Base-by-base conservation (phyloP, 2,113 vertebrate genomes). In the Ciconia boyciana region DNA sequence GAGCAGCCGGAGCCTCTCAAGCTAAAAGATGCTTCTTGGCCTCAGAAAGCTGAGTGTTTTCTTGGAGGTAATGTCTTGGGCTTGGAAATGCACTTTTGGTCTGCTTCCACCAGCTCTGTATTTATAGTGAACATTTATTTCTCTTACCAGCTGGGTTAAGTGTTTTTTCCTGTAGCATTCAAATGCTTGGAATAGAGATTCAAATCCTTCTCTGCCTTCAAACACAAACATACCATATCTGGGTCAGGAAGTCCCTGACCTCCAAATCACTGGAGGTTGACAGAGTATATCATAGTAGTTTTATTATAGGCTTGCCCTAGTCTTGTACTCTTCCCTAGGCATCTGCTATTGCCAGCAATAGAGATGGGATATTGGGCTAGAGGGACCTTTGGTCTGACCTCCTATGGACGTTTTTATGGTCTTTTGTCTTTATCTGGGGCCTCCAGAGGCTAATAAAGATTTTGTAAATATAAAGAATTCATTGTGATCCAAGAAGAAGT, bases 181-280 rank as follows among this genome's bases (percentile, higher is more conserved):
- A 93, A 83, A 90, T 81, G 58, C 92, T 88, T 89, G 62, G 71
- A 92, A 80, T 9, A 77, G 88, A 89, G 55, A 34, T 80, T 93
- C 71, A 90, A 74, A 85, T 94, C 58, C 51, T 80, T 74, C 62
- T 72, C 75, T 91, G 84, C 78, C 44, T 94, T 87, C 84, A 87
- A 95, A 95, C 44, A 88, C 90, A 96, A 96, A 96, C 87, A 96
- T 43, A 64, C 49, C 36, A 11, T 96, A 91, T 90, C 84, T 96
- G 75, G 89, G 92, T 91, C 96, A 93, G 78, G 75, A 88, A 88
- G 90, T 77, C 84, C 70, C 92, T 96, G 96, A 96, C 90, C 96
- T 94, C 70, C 84, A 94, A 80, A 91, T 95, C 66, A n/a, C 78
- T 91, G 81, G 75, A 91, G 58, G 82, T 21, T 85, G 84, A 85